Conservation (phyloP, 30 jellyfish, hydroid and myxozoan genomes). For the Pelagia noctiluca region DNA sequence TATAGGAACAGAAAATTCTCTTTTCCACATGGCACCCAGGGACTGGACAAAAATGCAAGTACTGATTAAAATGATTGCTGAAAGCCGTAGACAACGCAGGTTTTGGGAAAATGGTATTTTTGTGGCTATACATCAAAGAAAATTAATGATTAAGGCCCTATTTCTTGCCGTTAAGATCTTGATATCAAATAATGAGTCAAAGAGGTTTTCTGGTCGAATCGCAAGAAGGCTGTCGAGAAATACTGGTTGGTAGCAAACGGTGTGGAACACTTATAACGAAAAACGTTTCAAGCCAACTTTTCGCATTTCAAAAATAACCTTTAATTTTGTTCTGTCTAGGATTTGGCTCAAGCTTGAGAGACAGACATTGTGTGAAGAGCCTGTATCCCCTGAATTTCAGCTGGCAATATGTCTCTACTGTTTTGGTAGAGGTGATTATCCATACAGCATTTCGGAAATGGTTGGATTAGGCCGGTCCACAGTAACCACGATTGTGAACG, state of each 20-base stretch:
- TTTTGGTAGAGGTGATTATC: slow-evolving; percentile 48
- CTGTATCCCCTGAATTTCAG: slow-evolving; percentile 44
- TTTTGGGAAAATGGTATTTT: background rate
- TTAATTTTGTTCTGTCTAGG: too few relatives aligned
- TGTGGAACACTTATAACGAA: too few relatives aligned
- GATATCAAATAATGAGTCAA: slow-evolving; percentile 1
- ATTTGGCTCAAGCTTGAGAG: too few relatives aligned
- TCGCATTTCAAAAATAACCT: too few relatives aligned
- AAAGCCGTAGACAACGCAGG: slow-evolving; percentile 56
- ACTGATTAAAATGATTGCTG: slow-evolving; percentile 51
- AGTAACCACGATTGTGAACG: slow-evolving; percentile 40
- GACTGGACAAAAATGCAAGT: slow-evolving; percentile 7
- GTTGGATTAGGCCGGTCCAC: slow-evolving; percentile 54
- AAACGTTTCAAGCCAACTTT: too few relatives aligned
- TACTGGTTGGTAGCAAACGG: too few relatives aligned
- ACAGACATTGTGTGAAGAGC: slow-evolving; percentile 33
- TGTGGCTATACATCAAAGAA: slow-evolving; percentile 3
- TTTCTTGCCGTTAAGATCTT: slow-evolving; percentile 6
- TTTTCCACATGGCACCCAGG: slow-evolving; percentile 15
- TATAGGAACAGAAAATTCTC: background rate
- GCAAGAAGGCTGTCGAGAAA: too few relatives aligned
- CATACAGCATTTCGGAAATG: slow-evolving; percentile 36
- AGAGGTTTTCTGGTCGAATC: background rate
- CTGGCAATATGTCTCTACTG: slow-evolving; percentile 46
- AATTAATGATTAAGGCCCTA: slow-evolving; percentile 2